Conservation (phyloP, 2,113 vertebrate genomes). For the Cephalopterus ornatus region DNA sequence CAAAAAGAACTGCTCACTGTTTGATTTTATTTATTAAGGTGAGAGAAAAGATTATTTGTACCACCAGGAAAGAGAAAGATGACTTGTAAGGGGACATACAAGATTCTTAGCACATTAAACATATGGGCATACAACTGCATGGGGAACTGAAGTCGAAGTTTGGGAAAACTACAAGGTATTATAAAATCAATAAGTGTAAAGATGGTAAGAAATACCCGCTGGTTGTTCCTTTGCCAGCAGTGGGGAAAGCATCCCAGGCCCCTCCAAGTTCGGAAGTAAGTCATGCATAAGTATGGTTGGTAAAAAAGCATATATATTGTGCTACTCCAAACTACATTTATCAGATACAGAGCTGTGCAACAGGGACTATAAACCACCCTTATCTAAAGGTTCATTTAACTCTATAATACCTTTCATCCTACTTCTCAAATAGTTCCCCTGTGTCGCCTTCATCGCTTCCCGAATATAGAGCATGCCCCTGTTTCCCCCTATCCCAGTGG, state of each 20-base stretch:
- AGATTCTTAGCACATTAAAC: background rate
- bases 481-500: background rate
- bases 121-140: background rate
- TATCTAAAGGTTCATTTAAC: background rate
- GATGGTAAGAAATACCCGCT: background rate
- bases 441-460: background rate
- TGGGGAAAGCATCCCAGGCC: background rate
- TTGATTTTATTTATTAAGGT: background rate
- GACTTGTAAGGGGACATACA: background rate
- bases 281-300: rapidly evolving
- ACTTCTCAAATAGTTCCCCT: background rate
- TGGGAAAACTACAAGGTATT: background rate
- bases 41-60: background rate
- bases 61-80: background rate
- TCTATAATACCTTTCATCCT: background rate
- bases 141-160: background rate
- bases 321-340: background rate
- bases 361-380: background rate
- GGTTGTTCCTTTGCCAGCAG: background rate
- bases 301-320: background rate
- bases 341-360: background rate
- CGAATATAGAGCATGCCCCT: background rate
- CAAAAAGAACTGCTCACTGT: background rate
- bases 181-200: background rate
- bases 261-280: background rate